These are phyloP conservation scores for Peucedramus taeniatus DNA, from an alignment of 2,113 vertebrate species.

Conservation along the genomic window DNA sequence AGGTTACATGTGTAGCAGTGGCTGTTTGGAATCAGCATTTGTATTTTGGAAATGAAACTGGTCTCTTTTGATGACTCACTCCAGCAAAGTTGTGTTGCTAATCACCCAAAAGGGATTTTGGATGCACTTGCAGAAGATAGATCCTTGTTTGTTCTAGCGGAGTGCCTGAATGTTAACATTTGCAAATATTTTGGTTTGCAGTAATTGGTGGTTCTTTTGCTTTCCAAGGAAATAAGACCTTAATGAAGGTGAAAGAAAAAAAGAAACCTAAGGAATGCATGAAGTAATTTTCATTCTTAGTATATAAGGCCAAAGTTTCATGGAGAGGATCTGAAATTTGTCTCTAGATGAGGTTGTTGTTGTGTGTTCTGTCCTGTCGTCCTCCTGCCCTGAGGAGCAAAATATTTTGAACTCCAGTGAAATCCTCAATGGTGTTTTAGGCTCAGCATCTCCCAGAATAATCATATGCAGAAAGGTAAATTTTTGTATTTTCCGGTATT, in stretches of 20 bases:
- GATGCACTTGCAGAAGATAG: background rate
- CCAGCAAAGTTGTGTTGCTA: background rate
- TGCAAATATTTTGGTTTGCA: background rate
- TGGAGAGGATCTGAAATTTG: background rate
- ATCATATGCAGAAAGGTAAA: background rate
- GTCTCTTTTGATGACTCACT: background rate
- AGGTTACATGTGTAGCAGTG: background rate
- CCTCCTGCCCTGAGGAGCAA: background rate
- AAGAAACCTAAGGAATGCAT: background rate
- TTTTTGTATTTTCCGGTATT: background rate
- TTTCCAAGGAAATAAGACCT: background rate
- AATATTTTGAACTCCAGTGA: background rate
- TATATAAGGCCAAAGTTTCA: background rate
- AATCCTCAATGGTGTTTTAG: background rate
- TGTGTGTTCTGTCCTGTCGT: background rate
- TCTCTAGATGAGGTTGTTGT: background rate
- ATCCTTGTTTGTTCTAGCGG: background rate
- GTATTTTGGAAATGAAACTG: background rate
- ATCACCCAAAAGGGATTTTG: background rate
- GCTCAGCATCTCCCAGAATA: background rate
- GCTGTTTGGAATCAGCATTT: background rate
- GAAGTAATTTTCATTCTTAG: background rate
- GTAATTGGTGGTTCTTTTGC: background rate
- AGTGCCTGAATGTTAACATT: background rate
- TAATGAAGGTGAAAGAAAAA: background rate